These are phyloP conservation scores for Strix aluco DNA, from an alignment of 2,113 vertebrate genomes.

Conservation along the genomic window DNA sequence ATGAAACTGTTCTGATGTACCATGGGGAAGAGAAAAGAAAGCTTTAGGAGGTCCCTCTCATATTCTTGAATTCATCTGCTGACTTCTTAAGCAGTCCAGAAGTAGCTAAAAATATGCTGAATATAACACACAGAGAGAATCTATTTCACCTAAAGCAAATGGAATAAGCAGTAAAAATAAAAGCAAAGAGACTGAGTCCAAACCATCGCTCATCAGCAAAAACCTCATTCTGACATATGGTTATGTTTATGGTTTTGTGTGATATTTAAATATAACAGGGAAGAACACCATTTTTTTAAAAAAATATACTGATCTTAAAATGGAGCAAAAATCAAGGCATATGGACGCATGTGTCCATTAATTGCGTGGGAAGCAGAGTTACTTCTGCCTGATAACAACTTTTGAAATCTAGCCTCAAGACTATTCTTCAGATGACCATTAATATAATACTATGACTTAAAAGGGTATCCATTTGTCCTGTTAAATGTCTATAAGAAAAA, in stretches of 20 bases:
- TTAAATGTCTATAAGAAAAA: background rate
- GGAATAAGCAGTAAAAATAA: slow-evolving; percentile 45
- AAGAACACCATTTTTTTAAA: slow-evolving; percentile 14
- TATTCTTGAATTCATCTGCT: background rate
- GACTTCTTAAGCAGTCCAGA: background rate
- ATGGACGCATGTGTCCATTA: background rate
- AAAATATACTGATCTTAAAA: slow-evolving; percentile 4
- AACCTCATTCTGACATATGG: slow-evolving; percentile 70
- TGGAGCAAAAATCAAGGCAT: background rate
- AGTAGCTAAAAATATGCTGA: slow-evolving; percentile 35
- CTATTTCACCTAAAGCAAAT: background rate
- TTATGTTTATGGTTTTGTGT: slow-evolving; percentile 75
- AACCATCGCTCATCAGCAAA: slow-evolving; percentile 61
- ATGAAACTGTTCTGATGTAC: background rate
- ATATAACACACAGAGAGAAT: background rate
- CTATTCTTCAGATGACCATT: background rate
- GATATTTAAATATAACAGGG: slow-evolving; percentile 78
- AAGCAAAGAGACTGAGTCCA: slow-evolving; percentile 18
- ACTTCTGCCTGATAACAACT: background rate
- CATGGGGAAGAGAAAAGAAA: background rate
- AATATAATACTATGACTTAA: background rate
- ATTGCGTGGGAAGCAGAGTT: background rate
- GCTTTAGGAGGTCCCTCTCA: background rate
- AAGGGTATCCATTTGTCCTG: background rate
- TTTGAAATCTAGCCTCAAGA: background rate